Evolutionary conservation across 2,888 invertebrate genomes (phyloP), one percentile per base, ranked within the genome.

Genomic region (Trilocha varians): DNA sequence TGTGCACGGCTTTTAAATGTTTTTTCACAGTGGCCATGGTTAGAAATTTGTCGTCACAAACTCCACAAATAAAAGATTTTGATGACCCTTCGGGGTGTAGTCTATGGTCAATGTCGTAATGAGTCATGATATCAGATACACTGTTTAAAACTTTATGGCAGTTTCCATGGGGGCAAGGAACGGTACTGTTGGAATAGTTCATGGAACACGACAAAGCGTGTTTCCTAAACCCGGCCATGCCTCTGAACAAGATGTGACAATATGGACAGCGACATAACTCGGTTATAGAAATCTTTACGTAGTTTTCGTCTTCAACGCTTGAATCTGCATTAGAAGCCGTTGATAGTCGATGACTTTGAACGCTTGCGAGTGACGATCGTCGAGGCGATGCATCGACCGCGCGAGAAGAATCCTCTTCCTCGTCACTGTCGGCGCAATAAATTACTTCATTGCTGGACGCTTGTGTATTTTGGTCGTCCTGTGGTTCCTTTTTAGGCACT

Each of bases 351-450:
- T 33, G 41, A 43, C 8, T 33, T 13, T 3, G 17, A n/a, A 4
- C 37, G 39, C 11, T 34, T 41, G 2, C 39, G 5, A 2, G 37
- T 5, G 1, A 42, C 2, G 13, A 2, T 67, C 65, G 0, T 76
- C 70, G 11, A 61, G 25, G 63, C 1, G 73, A 67, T 2, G 70
- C 47, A 36, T 69, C 65, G 9, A 72, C 62, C 18, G 67, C 48
- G 16, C 50, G 46, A 13, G 45, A 49, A 11, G 42, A 50, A 0
- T 40, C 13, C 5, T 53, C 62, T 2, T 83, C 85, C 1, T 84
- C 85, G 17, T 86, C 85, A 41, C 83, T 84, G 39, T 85, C 84
- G 32, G 83, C 49, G 36, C 74, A 75, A 16, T 59, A 55, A 11
- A 78, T 63, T 0, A 73, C 50, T 0, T 61, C 53, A 3, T 33